Base-by-base conservation (phyloP, 2,113 vertebrate genomes). In the Smithornis capensis region DNA sequence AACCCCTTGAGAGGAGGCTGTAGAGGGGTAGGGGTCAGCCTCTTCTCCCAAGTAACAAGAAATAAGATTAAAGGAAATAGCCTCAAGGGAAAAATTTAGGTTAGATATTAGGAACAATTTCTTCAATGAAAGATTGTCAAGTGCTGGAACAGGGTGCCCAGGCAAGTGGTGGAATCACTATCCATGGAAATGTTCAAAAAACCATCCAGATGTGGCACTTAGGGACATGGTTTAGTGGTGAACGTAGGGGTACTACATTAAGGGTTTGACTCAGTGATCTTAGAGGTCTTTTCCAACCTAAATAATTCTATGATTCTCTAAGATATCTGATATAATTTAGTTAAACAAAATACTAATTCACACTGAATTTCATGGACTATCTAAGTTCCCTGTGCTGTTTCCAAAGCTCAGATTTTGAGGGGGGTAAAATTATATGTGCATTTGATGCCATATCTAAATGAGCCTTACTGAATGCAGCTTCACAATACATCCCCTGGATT, bases 361-460 rank as follows among this genome's bases (percentile, higher is more conserved):
- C 13, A 23, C 3, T 24, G 27, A 28, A 8, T 18, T 86, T 37
- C 10, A 3, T 33, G 47, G 24, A 31, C 14, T 44, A 37, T 31
- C 27, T n/a, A 0, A 29, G 10, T 23, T 6, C 2, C 71, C 5
- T 60, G 12, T 2, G 2, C 52, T 75, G 4, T 23, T 64, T 25
- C 29, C 31, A 23, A 62, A 81, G 23, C 8, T 81, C 64, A 89
- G 29, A 8, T 3, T 49, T 24, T 12, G 4, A 19, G 44, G 9
- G 18, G 2, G 2, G 0, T 29, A 59, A 10, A 35, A 60, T n/a
- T 28, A 28, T 13, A 2, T n/a, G 14, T 49, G 2, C 45, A 11
- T 80, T 78, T 69, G 12, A 38, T 44, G 29, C n/a, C 10, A 13
- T 42, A 29, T 21, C 9, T 31, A 59, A 40, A 47, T 23, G 4